Conservation (phyloP, 2,797 vertebrate genomes). For the Danionella dracula region DNA sequence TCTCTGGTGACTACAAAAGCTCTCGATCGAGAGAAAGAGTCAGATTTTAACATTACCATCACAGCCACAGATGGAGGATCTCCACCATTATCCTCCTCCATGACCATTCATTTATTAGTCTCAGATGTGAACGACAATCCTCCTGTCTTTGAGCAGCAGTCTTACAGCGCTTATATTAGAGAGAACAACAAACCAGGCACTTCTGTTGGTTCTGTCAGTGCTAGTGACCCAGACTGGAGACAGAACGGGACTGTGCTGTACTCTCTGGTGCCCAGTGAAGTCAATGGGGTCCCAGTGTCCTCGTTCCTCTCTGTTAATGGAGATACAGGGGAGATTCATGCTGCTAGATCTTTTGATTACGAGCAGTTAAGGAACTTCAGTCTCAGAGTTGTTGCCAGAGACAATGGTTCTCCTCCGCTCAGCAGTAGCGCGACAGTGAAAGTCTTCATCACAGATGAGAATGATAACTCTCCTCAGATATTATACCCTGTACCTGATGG, state of each 20-base stretch:
- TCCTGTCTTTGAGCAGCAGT: constrained; percentile 37
- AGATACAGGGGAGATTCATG: constrained; percentile 40
- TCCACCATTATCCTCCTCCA: constrained; percentile 23
- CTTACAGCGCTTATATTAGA: constrained; percentile 45
- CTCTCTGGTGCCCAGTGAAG: constrained; percentile 54
- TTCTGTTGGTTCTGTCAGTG: constrained; percentile 53
- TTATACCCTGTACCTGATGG: constrained; percentile 52
- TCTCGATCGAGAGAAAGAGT: neutral
- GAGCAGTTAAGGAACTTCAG: constrained; percentile 55
- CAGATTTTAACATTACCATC: neutral
- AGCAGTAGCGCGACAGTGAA: constrained; percentile 50
- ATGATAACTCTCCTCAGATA: constrained; percentile 65
- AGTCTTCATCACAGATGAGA: constrained; percentile 61
- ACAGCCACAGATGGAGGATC: constrained; percentile 38
- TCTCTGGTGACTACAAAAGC: neutral
- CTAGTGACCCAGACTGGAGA: constrained; percentile 51
- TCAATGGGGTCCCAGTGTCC: constrained; percentile 48
- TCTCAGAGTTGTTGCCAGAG: constrained; percentile 48
- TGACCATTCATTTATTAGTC: neutral
- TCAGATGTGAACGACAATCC: constrained; percentile 31
- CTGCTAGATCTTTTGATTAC: constrained; percentile 52
- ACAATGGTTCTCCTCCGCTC: constrained; percentile 57
- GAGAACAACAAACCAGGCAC: constrained; percentile 50
- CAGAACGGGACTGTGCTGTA: constrained; percentile 56
- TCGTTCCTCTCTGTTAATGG: constrained; percentile 46